Evolutionary conservation across 2,888 invertebrate genomes (phyloP).

Genomic region (Leptinotarsa tumamoca): DNA sequence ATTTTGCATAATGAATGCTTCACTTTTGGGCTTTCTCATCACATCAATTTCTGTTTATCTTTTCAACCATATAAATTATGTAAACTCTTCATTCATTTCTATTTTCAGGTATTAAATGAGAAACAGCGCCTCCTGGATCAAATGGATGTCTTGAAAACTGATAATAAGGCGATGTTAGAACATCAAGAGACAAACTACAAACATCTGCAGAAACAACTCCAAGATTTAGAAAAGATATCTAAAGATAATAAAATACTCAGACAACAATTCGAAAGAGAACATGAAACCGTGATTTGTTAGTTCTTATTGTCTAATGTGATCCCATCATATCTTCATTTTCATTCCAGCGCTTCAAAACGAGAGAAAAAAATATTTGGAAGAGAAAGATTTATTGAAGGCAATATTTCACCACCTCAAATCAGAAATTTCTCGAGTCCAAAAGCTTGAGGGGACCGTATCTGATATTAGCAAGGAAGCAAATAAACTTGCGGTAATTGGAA

Average conservation of each 20-base stretch:
- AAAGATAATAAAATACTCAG: slow-evolving; percentile 52
- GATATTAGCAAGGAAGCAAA: slow-evolving; percentile 61
- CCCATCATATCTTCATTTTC: background rate
- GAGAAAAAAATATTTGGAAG: slow-evolving; percentile 60
- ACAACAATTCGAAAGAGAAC: slow-evolving; percentile 56
- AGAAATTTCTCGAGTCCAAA: slow-evolving; percentile 57
- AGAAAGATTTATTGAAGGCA: slow-evolving; percentile 59
- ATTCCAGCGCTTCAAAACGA: slow-evolving; percentile 59
- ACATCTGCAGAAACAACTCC: slow-evolving; percentile 53
- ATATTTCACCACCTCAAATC: slow-evolving; percentile 60
- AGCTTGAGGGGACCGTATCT: slow-evolving; percentile 58
- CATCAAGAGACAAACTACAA: slow-evolving; percentile 50
- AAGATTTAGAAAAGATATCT: slow-evolving; percentile 53
- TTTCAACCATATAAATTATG: too few relatives aligned
- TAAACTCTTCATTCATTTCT: background rate
- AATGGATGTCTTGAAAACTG: slow-evolving; percentile 40
- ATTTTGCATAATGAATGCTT: too few relatives aligned
- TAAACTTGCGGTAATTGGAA: slow-evolving; percentile 57
- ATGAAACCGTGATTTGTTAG: slow-evolving; percentile 55
- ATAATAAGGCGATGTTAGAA: slow-evolving; percentile 41
- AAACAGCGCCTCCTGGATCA: slow-evolving; percentile 44
- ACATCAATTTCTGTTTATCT: too few relatives aligned
- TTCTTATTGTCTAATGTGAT: background rate
- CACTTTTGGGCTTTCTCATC: too few relatives aligned
- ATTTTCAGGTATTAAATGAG: slow-evolving; percentile 46